phyloP scores from a whole-genome alignment of 2,797 vertebrate species.

The Uromys caudimaculatus region DNA sequence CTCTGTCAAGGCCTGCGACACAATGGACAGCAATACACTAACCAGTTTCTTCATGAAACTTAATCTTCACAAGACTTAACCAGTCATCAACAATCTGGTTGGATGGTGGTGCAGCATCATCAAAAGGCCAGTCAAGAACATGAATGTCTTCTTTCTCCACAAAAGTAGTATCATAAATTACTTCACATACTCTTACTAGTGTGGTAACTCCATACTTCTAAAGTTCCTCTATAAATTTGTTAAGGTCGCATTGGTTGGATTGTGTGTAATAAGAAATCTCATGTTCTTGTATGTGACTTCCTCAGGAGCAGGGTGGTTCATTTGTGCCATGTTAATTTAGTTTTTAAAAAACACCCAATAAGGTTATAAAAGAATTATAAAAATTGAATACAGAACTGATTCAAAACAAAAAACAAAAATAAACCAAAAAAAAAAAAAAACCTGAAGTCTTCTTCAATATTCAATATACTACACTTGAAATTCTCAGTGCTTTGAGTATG shows the following conservation, averaged over 20 bases:
- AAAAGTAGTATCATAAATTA: slow-evolving; percentile 96
- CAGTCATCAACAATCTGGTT: too few relatives aligned
- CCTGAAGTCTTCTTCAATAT: slow-evolving; percentile 89
- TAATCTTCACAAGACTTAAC: too few relatives aligned
- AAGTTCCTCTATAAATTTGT: slow-evolving; percentile 90
- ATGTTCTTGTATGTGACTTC: slow-evolving; percentile 99
- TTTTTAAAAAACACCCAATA: slow-evolving; percentile 84
- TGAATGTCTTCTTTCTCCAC: slow-evolving; percentile 99
- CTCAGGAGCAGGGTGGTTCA: slow-evolving; percentile 99
- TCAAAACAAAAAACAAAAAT: slow-evolving; percentile 68
- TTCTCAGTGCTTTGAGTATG: slow-evolving; percentile 63
- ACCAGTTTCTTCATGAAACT: slow-evolving; percentile 98
- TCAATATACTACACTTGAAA: slow-evolving; percentile 89
- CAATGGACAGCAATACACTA: slow-evolving; percentile 99
- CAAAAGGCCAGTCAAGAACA: slow-evolving; percentile 99
- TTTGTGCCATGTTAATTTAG: slow-evolving; percentile 95
- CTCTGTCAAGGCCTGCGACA: slow-evolving; percentile 98
- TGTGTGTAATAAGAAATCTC: slow-evolving; percentile 99
- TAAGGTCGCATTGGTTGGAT: slow-evolving; percentile 95
- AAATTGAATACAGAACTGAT: slow-evolving; percentile 86
- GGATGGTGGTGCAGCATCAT: slow-evolving; percentile 98
- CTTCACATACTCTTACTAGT: slow-evolving; percentile 98
- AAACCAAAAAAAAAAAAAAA: neutral
- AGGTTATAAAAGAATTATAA: slow-evolving; percentile 83
- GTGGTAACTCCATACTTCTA: slow-evolving; percentile 99